Evolutionary conservation across 2,888 invertebrate genomes (phyloP), one percentile per base, ranked within the genome.

Genomic region (Sipunculus nudus): DNA sequence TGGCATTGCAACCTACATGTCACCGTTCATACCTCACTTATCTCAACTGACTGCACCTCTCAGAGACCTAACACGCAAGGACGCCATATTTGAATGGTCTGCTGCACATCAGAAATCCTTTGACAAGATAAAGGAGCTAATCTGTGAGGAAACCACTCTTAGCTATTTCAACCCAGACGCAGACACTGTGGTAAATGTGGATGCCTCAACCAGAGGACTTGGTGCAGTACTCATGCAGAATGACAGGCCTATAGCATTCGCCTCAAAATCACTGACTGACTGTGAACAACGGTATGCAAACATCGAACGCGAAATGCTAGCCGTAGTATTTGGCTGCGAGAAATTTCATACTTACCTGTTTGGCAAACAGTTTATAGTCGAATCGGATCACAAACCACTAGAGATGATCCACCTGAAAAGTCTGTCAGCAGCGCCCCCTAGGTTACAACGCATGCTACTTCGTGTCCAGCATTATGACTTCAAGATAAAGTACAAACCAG

Each of bases 301-400:
- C 28, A 70, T 63, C 3, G 64, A 68, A 48, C 50, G 61, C 21
- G 63, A 70, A 46, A 49, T 61, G 6, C 40, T 70, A 19, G 67
- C 61, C 21, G 49, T 57, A 13, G 68, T 68, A 1, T 66, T 63
- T 26, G 68, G 57, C 3, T 41, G 47, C 21, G 40, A 59, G 45
- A 31, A 49, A 23, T 65, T 66, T 28, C 61, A 61, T 31, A 64
- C 60, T 3, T 63, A 55, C 47, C 6, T 61, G 29, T 67, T 41
- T 52, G 61, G 61, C n/a, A 13, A 45, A n/a, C 52, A 43, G 16
- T 47, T 67, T 39, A 46, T 3, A 13, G 50, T 64, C 31, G 32
- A 48, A 10, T 26, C 59, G 6, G 67, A 64, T 29, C 56, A 65
- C 58, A 63, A 59, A 38, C 67, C 57, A 8, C 50, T 68, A 41